phyloP scores from a whole-genome alignment of 2,888 invertebrate species.

The Ennomos quercinarius region DNA sequence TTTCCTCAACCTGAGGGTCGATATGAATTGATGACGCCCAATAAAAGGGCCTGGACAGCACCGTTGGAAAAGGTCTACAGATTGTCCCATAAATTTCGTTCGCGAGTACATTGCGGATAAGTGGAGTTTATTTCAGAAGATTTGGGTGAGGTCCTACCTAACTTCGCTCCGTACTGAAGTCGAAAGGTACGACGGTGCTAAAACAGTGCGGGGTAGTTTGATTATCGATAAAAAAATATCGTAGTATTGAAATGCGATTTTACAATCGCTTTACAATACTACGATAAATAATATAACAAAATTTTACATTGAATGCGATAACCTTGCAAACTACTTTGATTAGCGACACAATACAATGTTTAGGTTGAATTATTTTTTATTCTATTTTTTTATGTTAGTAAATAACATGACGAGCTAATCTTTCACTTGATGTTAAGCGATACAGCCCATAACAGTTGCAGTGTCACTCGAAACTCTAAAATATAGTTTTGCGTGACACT shows the following conservation, averaged over 20 bases:
- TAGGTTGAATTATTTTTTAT: no score
- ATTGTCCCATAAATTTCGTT: conserved; percentile 75
- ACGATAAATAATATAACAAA: no score
- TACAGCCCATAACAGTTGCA: no score
- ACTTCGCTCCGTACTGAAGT: conserved; percentile 57
- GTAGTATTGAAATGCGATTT: background rate
- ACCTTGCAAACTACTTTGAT: no score
- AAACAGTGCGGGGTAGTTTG: conserved; percentile 15
- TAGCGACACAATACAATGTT: no score
- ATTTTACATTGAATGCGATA: no score
- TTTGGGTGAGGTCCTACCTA: conserved; percentile 59
- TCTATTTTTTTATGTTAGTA: no score
- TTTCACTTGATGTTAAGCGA: no score
- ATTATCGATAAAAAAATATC: conserved; percentile 24
- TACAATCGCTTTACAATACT: no score
- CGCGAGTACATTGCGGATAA: conserved; percentile 71
- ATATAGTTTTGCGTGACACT: no score
- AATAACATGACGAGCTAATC: no score
- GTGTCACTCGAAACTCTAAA: no score
- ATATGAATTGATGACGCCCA: conserved; percentile 69
- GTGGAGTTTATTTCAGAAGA: conserved; percentile 76
- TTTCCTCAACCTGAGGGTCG: conserved; percentile 43
- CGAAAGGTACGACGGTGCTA: conserved; percentile 25
- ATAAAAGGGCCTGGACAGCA: conserved; percentile 59
- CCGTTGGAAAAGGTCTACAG: conserved; percentile 69